These are phyloP conservation scores for Pachypeltis micranthus DNA, from an alignment of 1,140 invertebrate species.

Conservation along the genomic window DNA sequence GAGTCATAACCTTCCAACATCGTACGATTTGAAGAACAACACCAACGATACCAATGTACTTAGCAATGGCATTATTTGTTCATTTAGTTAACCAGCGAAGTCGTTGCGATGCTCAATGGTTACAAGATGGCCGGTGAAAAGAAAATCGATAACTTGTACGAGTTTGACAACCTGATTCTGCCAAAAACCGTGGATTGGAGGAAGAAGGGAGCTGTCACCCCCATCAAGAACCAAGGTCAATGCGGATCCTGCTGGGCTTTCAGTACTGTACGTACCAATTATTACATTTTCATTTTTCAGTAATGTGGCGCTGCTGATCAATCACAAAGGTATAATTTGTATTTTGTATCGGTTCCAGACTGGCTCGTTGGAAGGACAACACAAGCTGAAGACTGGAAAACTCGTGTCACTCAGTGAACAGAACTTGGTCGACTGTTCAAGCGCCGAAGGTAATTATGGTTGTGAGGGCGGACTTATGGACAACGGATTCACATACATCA, in stretches of 20 bases:
- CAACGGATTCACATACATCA: constrained; percentile 82
- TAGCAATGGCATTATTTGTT: no score
- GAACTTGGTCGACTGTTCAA: constrained; percentile 91
- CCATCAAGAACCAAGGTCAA: constrained; percentile 82
- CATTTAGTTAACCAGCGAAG: constrained; percentile 2
- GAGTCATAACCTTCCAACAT: constrained; percentile 21
- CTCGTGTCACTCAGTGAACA: constrained; percentile 91
- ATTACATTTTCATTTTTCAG: no score
- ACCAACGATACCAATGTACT: no score
- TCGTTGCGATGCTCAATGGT: background rate
- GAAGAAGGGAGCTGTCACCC: constrained; percentile 72
- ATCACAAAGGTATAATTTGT: no score
- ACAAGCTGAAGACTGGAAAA: constrained; percentile 70
- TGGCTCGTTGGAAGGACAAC: constrained; percentile 88
- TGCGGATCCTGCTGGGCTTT: constrained; percentile 61
- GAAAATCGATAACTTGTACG: background rate
- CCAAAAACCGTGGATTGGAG: constrained; percentile 66
- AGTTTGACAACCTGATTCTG: background rate
- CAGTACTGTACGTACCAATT: constrained; percentile 37
- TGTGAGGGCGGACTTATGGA: constrained; percentile 95
- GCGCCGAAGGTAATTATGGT: constrained; percentile 82
- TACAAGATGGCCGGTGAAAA: background rate
- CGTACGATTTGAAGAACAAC: no score
- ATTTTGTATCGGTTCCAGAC: constrained; percentile 52
- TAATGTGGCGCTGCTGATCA: no score